Percentiles rank a stretch among this genome's conserved stretches.
phyloP scores from a whole-genome alignment of 1,140 invertebrate genomes.

The Leptestheria dahalacensis region DNA sequence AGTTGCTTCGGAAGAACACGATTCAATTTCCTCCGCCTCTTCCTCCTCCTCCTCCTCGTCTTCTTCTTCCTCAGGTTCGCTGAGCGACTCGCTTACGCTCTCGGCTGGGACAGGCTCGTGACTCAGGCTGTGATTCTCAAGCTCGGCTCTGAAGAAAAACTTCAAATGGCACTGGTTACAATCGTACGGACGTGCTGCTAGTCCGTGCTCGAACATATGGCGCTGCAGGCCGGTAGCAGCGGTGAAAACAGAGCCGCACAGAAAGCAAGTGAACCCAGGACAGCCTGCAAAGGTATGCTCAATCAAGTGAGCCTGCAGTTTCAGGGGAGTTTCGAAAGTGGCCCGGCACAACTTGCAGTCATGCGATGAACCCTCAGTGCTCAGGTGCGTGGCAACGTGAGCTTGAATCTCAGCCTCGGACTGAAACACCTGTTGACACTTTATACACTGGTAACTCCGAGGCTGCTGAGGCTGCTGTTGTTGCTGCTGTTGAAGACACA shows the following conservation, averaged over 20 bases:
- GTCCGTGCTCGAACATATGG: conserved; percentile 69
- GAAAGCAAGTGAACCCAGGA: conserved; percentile 63
- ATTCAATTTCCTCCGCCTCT: conserved; percentile 24
- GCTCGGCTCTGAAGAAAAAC: conserved; percentile 80
- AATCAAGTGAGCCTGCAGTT: conserved; percentile 78
- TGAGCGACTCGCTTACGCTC: conserved; percentile 20
- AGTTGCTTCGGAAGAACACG: not conserved
- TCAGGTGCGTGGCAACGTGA: conserved; percentile 42
- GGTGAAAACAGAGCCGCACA: conserved; percentile 76
- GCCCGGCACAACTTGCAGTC: conserved; percentile 60
- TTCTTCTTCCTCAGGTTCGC: conserved; percentile 21
- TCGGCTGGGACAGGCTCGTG: conserved; percentile 26
- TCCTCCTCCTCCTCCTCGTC: conserved; percentile 20
- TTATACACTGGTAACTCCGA: conserved; percentile 46
- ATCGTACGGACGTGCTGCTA: conserved; percentile 60
- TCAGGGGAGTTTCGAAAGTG: conserved; percentile 49
- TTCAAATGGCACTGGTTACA: conserved; percentile 64
- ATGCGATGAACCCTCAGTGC: conserved; percentile 36
- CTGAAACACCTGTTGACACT: conserved; percentile 50
- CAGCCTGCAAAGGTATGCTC: conserved; percentile 81
- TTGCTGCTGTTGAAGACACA: not conserved
- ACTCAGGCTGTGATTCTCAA: conserved; percentile 64
- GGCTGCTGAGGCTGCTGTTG: conserved; percentile 5
- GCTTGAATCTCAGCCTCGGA: conserved; percentile 47
- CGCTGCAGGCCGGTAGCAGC: conserved; percentile 57